phyloP scores from a whole-genome alignment of 2,888 invertebrate genomes.

The Calliphora vomitoria region DNA sequence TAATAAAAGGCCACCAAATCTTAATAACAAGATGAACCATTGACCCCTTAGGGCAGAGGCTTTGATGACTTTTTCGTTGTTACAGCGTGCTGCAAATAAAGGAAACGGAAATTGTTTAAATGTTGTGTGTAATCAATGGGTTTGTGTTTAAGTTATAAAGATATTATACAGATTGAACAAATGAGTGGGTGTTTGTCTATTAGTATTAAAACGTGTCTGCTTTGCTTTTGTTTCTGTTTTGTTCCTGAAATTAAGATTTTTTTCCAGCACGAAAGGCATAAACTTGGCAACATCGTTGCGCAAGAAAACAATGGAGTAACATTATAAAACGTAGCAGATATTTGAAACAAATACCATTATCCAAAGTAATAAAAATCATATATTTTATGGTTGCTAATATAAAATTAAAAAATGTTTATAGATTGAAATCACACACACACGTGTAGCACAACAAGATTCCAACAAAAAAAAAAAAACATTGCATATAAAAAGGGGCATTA shows the following conservation, averaged over 20 bases:
- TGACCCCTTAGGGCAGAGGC: conserved; percentile 55
- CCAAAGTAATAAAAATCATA: conserved; percentile 21
- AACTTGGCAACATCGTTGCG: conserved; percentile 5
- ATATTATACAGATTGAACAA: not conserved
- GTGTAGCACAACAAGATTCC: not conserved
- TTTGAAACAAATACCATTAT: conserved; percentile 13
- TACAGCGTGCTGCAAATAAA: not conserved
- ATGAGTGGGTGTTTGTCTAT: not conserved
- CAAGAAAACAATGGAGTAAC: not conserved
- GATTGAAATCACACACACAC: not conserved
- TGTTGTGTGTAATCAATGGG: not conserved
- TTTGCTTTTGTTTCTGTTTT: not conserved
- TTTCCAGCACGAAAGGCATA: conserved; percentile 51
- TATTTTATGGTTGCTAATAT: conserved; percentile 7
- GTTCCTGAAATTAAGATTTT: conserved; percentile 50
- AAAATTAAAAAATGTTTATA: conserved; percentile 34
- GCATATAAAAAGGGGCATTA: not conserved
- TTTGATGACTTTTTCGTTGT: conserved; percentile 45
- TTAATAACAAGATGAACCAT: conserved; percentile 50
- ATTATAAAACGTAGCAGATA: not conserved
- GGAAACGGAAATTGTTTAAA: conserved; percentile 10
- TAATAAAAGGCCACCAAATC: conserved; percentile 32
- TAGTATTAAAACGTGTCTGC: not conserved
- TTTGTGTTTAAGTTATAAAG: not conserved
- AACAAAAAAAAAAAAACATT: too few relatives aligned